A percentile compares a stretch with the other conserved stretches of the same genome.
Evolutionary conservation across 2,888 invertebrate genomes (phyloP).

Genomic region (Helicoverpa assulta): DNA sequence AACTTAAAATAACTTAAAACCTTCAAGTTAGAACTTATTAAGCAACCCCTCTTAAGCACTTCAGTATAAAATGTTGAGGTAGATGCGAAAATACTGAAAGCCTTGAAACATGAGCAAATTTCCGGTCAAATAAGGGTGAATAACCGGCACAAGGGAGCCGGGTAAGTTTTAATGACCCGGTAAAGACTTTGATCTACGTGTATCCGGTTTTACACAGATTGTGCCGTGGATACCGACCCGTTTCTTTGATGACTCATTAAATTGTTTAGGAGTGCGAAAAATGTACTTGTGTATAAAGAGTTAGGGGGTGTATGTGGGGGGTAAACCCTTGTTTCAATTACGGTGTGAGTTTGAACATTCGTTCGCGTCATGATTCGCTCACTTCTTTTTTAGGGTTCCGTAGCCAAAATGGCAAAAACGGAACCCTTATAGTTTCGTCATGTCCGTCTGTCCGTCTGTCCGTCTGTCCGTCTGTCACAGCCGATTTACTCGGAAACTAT

Average conservation of each 20-base stretch:
- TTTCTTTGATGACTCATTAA: constrained; percentile 25
- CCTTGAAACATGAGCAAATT: constrained; percentile 33
- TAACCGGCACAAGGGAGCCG: constrained; percentile 32
- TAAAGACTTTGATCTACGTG: constrained; percentile 47
- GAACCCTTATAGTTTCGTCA: no score
- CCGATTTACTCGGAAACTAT: no score
- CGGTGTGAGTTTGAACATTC: no score
- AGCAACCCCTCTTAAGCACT: constrained; percentile 20
- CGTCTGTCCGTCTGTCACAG: no score
- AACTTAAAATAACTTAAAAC: constrained; percentile 10
- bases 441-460: no score
- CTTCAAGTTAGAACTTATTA: constrained; percentile 15
- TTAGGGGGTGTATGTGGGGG: no score
- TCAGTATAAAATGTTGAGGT: constrained; percentile 1
- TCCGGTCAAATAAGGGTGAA: constrained; percentile 50
- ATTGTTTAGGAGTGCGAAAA: constrained; percentile 4
- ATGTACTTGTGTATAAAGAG: neutral
- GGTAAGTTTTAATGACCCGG: constrained; percentile 56
- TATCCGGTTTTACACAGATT: constrained; percentile 40
- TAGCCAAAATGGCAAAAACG: no score
- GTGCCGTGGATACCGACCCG: constrained; percentile 4
- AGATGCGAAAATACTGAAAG: constrained; percentile 5
- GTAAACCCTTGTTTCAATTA: no score
- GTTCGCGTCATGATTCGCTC: no score
- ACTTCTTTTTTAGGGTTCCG: no score